A percentile compares a stretch with the other conserved stretches of the same genome.
These are phyloP conservation scores for Prunella fulvescens DNA, from an alignment of 2,113 vertebrate species.

Conservation along the genomic window DNA sequence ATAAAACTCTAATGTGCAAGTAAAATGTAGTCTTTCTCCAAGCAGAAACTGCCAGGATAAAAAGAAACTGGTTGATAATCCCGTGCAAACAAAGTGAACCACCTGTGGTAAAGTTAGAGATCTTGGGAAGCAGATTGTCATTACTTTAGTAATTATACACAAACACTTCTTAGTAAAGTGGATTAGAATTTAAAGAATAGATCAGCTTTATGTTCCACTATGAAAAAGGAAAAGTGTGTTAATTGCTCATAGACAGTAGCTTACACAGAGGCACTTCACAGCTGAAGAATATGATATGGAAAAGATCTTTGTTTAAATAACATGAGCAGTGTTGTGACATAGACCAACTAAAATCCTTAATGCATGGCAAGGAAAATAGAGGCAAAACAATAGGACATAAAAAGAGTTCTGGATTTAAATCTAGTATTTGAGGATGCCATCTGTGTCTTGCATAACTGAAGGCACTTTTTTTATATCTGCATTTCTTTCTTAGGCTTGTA, in stretches of 20 bases:
- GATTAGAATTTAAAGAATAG: slow-evolving; percentile 54
- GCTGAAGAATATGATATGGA: slow-evolving; percentile 51
- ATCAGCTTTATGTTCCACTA: slow-evolving; percentile 1
- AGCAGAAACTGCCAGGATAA: not conserved
- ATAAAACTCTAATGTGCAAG: not conserved
- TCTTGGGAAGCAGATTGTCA: slow-evolving; percentile 39
- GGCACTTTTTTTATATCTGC: not conserved
- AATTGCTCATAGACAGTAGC: slow-evolving; percentile 28
- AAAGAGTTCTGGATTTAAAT: not conserved
- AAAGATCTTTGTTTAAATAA: slow-evolving; percentile 21
- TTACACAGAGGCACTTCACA: not conserved
- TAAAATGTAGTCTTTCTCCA: not conserved
- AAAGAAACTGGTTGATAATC: not conserved
- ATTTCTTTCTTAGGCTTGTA: not conserved
- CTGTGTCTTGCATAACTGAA: not conserved
- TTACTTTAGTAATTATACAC: slow-evolving; percentile 36
- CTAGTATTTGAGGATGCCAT: not conserved
- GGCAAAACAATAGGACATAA: not conserved
- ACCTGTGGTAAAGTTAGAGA: slow-evolving; percentile 46
- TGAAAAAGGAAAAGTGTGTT: slow-evolving; percentile 49
- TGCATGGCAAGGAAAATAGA: not conserved
- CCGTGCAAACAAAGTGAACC: slow-evolving; percentile 19
- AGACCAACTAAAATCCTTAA: not conserved
- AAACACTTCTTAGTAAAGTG: slow-evolving; percentile 52
- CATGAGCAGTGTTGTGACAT: not conserved